Evolutionary conservation across 2,888 invertebrate genomes (phyloP).

Genomic region (Volucella zonaria): DNA sequence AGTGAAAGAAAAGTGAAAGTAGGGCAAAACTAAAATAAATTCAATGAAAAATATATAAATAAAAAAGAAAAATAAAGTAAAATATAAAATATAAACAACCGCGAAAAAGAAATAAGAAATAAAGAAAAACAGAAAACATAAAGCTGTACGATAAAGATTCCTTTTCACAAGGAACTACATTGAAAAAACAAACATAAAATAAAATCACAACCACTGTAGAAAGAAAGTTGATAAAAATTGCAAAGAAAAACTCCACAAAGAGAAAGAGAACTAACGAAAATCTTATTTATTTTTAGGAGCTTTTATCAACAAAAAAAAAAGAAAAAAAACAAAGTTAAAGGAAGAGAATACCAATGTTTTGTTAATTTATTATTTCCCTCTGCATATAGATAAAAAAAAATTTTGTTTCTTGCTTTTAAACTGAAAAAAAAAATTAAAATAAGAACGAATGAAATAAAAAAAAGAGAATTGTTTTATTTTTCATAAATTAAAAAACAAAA

Average conservation of each 20-base stretch:
- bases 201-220: constrained; percentile 15
- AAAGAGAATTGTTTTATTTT: constrained; percentile 40
- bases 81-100: constrained; percentile 44
- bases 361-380: constrained; percentile 45
- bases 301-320: constrained; percentile 47
- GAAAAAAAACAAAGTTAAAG: not conserved
- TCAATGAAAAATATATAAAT: constrained; percentile 20
- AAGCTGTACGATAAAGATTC: constrained; percentile 28
- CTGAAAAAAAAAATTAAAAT: constrained; percentile 50
- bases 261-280: constrained; percentile 29
- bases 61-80: constrained; percentile 17
- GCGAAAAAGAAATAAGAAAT: constrained; percentile 28
- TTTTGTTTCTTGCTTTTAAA: constrained; percentile 56
- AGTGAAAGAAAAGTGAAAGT: constrained; percentile 53
- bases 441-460: constrained; percentile 45
- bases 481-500: not conserved
- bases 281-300: constrained; percentile 58
- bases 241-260: constrained; percentile 31
- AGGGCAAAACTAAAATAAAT: constrained; percentile 40
- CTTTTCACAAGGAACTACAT: constrained; percentile 42
- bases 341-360: too few relatives aligned
- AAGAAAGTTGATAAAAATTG: constrained; percentile 37
- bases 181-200: not conserved
- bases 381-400: constrained; percentile 14
- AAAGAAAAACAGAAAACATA: constrained; percentile 41